Evolutionary conservation across 2,113 vertebrate species (phyloP), one percentile per base, ranked within the genome.

Genomic region (Platanista minor): DNA sequence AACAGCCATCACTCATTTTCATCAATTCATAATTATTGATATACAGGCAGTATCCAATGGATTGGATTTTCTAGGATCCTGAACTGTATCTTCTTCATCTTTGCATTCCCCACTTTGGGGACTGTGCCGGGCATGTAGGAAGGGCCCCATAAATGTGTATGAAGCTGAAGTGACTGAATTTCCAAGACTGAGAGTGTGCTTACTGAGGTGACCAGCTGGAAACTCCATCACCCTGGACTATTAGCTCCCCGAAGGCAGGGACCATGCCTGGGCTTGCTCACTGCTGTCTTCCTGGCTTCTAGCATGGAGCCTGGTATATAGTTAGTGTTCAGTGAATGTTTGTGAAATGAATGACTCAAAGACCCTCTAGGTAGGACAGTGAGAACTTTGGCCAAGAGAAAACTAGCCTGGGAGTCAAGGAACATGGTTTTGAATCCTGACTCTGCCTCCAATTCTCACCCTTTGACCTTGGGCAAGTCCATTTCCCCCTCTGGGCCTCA

Each of bases 191-290:
- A 64, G 74, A 36, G 43, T 39, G 66, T 18, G 9, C 29, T n/a
- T 6, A 20, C 8, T 25, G 41, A 27, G 36, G 2, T 11, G 21
- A 29, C 43, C 67, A 57, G 75, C 46, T 21, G 39, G 39, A 88
- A 20, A 18, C 5, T 2, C 85, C 20, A 10, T 27, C 23, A 10
- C 3, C 20, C 29, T 25, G 27, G 61, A 52, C 41, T 8, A 2
- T 31, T 4, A 49, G 25, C 41, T 69, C 33, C 61, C 64, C 0
- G 5, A 36, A 64, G 33, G 12, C 6, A 25, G 5, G 46, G 41
- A 2, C 3, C 9, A 0, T 14, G 46, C 31, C 39, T 39, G 33
- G 33, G 10, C 21, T 69, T 12, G 6, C 25, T 39, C 2, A 0
- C 17, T 46, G 33, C 33, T 18, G 41, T 52, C 17, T 31, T 36